Percentiles rank a stretch among this genome's conserved stretches.
These are phyloP conservation scores for Bambusicola thoracicus DNA, from an alignment of 2,113 vertebrate species.

Conservation along the genomic window DNA sequence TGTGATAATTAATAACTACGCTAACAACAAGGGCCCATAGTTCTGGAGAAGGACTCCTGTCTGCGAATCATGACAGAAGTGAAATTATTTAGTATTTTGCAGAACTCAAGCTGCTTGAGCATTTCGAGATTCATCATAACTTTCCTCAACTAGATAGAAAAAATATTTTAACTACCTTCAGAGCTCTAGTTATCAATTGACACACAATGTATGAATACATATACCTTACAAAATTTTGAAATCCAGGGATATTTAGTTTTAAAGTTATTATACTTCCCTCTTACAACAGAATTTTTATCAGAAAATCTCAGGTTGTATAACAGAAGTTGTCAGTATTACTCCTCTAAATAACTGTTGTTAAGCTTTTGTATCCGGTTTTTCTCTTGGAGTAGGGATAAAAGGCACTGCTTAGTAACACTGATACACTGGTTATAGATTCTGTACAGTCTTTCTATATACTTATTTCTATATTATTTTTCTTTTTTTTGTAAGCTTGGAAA, in stretches of 20 bases:
- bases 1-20: background rate
- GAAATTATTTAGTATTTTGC: background rate
- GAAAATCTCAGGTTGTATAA: background rate
- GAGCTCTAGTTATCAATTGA: background rate
- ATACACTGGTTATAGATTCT: background rate
- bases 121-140: background rate
- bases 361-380: background rate
- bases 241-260: background rate
- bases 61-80: background rate
- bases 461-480: background rate
- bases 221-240: background rate
- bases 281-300: background rate
- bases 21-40: background rate
- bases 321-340: background rate
- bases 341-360: background rate
- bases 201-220: background rate
- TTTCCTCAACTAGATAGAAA: background rate
- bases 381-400: background rate
- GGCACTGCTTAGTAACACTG: background rate
- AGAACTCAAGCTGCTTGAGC: background rate
- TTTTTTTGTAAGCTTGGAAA: background rate
- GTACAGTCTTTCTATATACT: background rate
- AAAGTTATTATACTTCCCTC: background rate
- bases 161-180: background rate
- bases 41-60: background rate